Base-by-base conservation (phyloP, 2,888 invertebrate genomes). In the Eupeodes luniger region DNA sequence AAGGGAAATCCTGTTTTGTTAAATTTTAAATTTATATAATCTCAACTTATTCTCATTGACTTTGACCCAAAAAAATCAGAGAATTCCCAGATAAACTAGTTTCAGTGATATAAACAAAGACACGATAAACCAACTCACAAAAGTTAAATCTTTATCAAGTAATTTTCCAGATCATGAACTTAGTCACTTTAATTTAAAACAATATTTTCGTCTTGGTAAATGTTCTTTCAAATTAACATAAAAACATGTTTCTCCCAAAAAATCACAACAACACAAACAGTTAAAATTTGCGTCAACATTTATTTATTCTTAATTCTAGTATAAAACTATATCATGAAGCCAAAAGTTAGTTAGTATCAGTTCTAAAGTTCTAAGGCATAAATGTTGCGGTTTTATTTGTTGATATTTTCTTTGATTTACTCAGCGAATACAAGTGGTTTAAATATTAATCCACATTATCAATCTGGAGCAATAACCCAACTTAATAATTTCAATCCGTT, bases 381-480 rank as follows among this genome's bases (percentile, higher is more conserved):
- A 51, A 69, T 69, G 67, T 36, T 51, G 4, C n/a, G 9, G 5
- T 16, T 53, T 11, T n/a, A 1, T 11, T n/a, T 51, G 16, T n/a
- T 53, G 0, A 10, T 69, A 36, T 16, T 69, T 53, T 51, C 0
- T 36, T 69, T 53, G 4, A 19, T 36, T 36, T 53, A n/a, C 16
- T 36, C 14, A 66, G 12, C 47, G 27, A 49, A 51, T 69, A n/a
- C 67, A 53, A 69, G 34, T 53, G 16, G 51, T 36, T n/a, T 16
- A 34, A 34, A 53, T 3, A 34, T 51, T 10, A 53, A 53, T 69
- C 27, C 9, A 49, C 4, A 36, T 9, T n/a, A 36, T 36, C 67
- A 1, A 66, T 7, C 19, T 27, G 6, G 27, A 0, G 14, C 47
- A 47, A 1, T 27, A 12, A 27, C 14, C 14, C 14, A 12, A 5